Base-by-base conservation (phyloP, 2,797 vertebrate species). In the Coracias cyanogaster region DNA sequence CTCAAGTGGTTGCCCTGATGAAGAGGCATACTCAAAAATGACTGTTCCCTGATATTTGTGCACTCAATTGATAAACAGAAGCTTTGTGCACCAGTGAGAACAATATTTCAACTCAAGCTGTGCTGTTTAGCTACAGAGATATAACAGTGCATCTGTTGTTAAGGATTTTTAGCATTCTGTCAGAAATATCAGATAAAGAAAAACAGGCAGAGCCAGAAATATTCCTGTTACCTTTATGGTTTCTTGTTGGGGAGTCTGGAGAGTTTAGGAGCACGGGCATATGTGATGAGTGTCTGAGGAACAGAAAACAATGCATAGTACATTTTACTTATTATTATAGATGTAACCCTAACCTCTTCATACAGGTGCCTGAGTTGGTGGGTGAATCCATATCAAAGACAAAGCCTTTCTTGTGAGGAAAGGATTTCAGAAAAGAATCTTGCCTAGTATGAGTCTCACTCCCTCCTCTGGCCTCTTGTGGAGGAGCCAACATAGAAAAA, bases 191-290 rank as follows among this genome's bases (percentile, higher is more conserved):
- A 54, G 49, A 4, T 4, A 29, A 33, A 31, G 22, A 35, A 71
- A 77, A 39, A 1, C 22, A 80, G 43, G 18, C 22, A 39, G 55
- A 72, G 13, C 6, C 14, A 49, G 17, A 48, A 67, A 18, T 3
- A 5, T 4, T 57, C 7, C 4, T 9, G 3, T 15, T 9, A 21
- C 3, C 4, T 81, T 43, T 55, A n/a, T 39, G 20, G 15, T 55
- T 88, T 88, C 48, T 90, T 15, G 0, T 26, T 9, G 9, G 0
- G 3, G 10, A 41, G 9, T 4, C 9, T 33, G 62, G 24, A 31
- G 15, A 12, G 26, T 76, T 85, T 29, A 37, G 37, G 43, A 28
- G 2, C 14, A 25, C 15, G 41, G 46, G 7, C 10, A 35, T 1
- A 1, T 3, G 8, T 19, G 17, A 35, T 31, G 7, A 52, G 28